Evolutionary conservation across 2,888 invertebrate species (phyloP), one percentile per base, ranked within the genome.

Genomic region (Pemphredon lugubris): DNA sequence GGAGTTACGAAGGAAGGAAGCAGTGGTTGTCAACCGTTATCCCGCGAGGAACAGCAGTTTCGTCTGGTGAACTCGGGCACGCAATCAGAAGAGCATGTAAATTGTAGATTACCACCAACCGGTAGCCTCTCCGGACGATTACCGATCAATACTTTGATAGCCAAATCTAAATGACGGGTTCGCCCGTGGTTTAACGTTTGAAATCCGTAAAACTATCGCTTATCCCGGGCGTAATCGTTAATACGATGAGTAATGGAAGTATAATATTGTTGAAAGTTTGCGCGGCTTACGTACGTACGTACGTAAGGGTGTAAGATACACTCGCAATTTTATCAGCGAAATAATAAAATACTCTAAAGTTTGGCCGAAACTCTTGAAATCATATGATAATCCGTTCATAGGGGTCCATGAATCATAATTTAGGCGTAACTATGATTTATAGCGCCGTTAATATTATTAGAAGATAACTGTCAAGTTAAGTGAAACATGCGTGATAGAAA

Each of bases 1-100:
- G 78, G 75, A 82, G 75, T 81, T 80, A 81, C 81, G 83, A 83
- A 82, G 77, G 79, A 82, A 83, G 83, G 77, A 83, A 83, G 72
- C 82, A 83, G 83, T 70, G 81, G 81, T 81, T 81, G 81, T 81
- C 81, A 81, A 83, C 79, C 68, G 73, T 76, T 80, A 79, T 77
- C 71, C 79, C 50, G 14, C 54, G 68, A 73, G 82, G 53, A 76
- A 75, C 76, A 73, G 55, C 48, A 37, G 59, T 61, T 75, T 76
- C 79, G 73, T 69, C 53, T 51, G 59, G 51, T 39, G 40, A 23
- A 51, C 60, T 55, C 70, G 82, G 65, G 58, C 82, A 82, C 75
- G 79, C 79, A 72, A 79, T 79, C 79, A 75, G 82, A 79, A 59
- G 70, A 65, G 68, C 79, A 82, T 75, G 82, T 79, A 79, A 79